Conservation (phyloP, 2,797 vertebrate genomes). For the Brotula barbata region DNA sequence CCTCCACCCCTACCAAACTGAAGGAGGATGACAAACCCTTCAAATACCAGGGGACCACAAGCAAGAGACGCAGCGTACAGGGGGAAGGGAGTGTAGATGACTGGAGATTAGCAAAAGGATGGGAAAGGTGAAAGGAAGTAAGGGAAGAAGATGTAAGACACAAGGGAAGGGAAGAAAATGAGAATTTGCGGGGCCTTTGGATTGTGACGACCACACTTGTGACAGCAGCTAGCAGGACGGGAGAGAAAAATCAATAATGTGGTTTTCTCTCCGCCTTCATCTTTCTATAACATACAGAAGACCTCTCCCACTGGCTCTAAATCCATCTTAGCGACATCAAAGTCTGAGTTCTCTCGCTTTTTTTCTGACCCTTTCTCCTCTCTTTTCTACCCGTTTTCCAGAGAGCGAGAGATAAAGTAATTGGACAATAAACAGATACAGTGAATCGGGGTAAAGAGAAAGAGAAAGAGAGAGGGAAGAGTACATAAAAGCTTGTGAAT, state of each 20-base stretch:
- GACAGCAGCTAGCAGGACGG: conserved; percentile 36
- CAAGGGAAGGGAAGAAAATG: conserved; percentile 10
- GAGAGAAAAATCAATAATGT: conserved; percentile 51
- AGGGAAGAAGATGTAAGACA: conserved; percentile 13
- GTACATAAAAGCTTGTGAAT: conserved; percentile 69
- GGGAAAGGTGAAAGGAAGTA: background rate
- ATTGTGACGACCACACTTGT: conserved; percentile 60
- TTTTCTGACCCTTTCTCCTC: conserved; percentile 12
- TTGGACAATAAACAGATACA: conserved; percentile 54
- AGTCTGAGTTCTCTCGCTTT: background rate
- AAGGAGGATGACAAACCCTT: conserved; percentile 76
- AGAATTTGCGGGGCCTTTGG: conserved; percentile 26
- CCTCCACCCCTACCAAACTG: conserved; percentile 70
- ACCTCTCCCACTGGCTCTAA: background rate
- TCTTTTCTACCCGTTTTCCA: conserved; percentile 16
- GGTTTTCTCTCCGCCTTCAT: conserved; percentile 42
- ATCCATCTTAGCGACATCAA: conserved; percentile 1
- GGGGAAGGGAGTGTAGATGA: conserved; percentile 15
- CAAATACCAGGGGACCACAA: conserved; percentile 55
- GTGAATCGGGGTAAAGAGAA: conserved; percentile 31
- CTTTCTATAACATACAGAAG: conserved; percentile 15
- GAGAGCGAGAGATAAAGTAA: conserved; percentile 36
- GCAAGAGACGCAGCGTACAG: background rate
- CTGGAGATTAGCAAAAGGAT: conserved; percentile 18
- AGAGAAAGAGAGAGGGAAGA: conserved; percentile 13